These are phyloP conservation scores for Oreochromis grahami DNA, from an alignment of 2,797 vertebrate genomes.

Conservation along the genomic window DNA sequence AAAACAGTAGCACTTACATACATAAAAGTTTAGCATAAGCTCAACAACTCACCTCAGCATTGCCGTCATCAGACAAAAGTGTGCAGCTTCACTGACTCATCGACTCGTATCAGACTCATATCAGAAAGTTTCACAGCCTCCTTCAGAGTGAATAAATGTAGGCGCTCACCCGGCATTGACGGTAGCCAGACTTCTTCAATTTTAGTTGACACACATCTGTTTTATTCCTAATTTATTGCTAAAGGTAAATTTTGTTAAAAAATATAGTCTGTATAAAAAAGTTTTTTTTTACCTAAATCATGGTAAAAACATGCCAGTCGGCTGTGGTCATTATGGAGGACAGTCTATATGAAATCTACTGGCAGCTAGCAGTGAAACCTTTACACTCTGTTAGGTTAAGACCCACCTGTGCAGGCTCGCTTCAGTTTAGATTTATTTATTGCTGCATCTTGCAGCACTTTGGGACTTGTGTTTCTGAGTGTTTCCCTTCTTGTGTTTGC, in stretches of 20 bases:
- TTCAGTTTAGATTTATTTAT: not conserved
- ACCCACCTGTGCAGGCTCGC: not conserved
- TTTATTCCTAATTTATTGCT: not conserved
- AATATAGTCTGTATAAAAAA: not conserved
- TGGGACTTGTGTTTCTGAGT: not conserved
- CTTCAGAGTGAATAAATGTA: too few species aligned
- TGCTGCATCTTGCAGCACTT: not conserved
- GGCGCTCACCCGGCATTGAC: too few species aligned
- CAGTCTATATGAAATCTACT: accelerated
- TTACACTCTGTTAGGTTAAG: not conserved
- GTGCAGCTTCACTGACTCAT: accelerated
- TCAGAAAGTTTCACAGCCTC: too few species aligned
- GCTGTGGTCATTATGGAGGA: not conserved
- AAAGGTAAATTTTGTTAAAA: not conserved
- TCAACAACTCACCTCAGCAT: not conserved
- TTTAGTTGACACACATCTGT: not conserved
- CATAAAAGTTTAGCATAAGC: not conserved
- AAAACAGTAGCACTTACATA: not conserved
- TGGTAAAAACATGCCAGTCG: not conserved
- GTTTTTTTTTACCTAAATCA: not conserved
- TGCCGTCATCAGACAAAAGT: not conserved
- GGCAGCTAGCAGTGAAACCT: not conserved
- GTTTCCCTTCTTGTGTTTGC: not conserved
- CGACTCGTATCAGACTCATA: not conserved
- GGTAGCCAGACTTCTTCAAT: accelerated